These are phyloP conservation scores for Pampusana beccarii DNA, from an alignment of 2,113 vertebrate genomes.

Conservation along the genomic window DNA sequence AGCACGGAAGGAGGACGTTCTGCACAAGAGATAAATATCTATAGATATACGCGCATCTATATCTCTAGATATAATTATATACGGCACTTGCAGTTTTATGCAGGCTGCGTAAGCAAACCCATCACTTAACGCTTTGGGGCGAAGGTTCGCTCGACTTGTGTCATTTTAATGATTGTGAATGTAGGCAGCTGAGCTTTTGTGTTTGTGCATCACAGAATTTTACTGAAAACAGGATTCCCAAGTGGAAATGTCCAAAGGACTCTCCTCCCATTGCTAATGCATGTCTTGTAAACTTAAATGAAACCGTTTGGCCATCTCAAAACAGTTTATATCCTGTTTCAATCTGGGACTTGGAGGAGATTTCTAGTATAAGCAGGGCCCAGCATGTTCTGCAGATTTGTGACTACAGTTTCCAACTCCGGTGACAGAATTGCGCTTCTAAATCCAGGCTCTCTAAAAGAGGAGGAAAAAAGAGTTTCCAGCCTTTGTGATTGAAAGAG, in stretches of 20 bases:
- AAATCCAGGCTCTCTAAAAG: slow-evolving; percentile 49
- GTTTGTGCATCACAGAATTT: slow-evolving; percentile 78
- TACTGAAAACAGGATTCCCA: slow-evolving; percentile 79
- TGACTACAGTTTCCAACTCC: slow-evolving; percentile 53
- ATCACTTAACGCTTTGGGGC: slow-evolving; percentile 61
- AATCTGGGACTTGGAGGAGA: slow-evolving; percentile 59
- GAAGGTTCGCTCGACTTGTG: slow-evolving; percentile 45
- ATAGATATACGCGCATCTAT: slow-evolving; percentile 52
- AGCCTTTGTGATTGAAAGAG: slow-evolving; percentile 51
- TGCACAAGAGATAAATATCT: slow-evolving; percentile 52
- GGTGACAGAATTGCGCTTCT: slow-evolving; percentile 60
- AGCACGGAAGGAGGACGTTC: slow-evolving; percentile 46
- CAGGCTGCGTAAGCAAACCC: slow-evolving; percentile 70
- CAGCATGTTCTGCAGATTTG: slow-evolving; percentile 57
- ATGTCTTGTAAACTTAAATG: slow-evolving; percentile 56
- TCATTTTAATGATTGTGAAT: slow-evolving; percentile 67
- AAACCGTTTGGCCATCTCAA: slow-evolving; percentile 63
- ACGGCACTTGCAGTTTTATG: slow-evolving; percentile 71
- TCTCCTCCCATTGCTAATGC: slow-evolving; percentile 72
- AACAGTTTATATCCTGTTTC: slow-evolving; percentile 66
- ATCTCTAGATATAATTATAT: slow-evolving; percentile 48
- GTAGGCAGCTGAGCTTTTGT: slow-evolving; percentile 75
- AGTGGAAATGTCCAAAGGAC: slow-evolving; percentile 78
- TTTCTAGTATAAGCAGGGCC: slow-evolving; percentile 39
- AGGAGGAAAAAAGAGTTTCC: slow-evolving; percentile 41